These are phyloP conservation scores for Hemistola chrysoprasaria DNA, from an alignment of 2,888 invertebrate genomes.

Conservation along the genomic window DNA sequence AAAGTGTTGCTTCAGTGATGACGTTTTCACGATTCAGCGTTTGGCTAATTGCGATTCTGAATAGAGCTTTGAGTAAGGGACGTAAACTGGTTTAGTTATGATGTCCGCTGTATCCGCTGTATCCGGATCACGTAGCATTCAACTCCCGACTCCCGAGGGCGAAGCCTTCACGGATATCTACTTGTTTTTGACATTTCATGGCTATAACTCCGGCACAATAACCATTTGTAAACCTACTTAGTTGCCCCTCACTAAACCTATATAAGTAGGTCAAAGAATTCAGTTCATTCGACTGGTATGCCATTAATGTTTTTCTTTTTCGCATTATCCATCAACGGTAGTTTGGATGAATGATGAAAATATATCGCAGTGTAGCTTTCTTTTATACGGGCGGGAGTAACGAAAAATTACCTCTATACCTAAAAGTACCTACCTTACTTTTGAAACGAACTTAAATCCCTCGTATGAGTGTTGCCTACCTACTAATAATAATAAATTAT, in stretches of 20 bases:
- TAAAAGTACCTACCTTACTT: too few species aligned
- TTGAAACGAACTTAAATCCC: too few species aligned
- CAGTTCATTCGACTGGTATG: conserved; percentile 1
- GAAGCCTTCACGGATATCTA: conserved; percentile 55
- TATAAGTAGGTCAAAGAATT: conserved; percentile 19
- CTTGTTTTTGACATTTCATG: conserved; percentile 67
- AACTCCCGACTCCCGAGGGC: conserved; percentile 43
- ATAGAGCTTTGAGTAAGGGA: conserved; percentile 57
- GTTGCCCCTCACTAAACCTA: conserved; percentile 12
- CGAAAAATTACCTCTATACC: too few species aligned
- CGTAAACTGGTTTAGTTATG: conserved; percentile 62
- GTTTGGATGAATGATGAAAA: conserved; percentile 16
- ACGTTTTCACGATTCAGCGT: conserved; percentile 46
- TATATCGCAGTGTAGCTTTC: conserved; percentile 2
- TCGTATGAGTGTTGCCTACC: too few species aligned
- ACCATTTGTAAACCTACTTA: conserved; percentile 26
- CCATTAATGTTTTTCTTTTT: conserved; percentile 15
- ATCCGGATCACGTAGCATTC: conserved; percentile 62
- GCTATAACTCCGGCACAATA: conserved; percentile 45
- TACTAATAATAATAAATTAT: too few species aligned
- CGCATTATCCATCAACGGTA: conserved; percentile 16
- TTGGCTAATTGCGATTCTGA: conserved; percentile 67
- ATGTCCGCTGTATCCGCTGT: conserved; percentile 54
- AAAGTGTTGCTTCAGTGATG: conserved; percentile 34
- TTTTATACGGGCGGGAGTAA: too few species aligned